Conservation (phyloP, 2,113 vertebrate genomes). For the Bathybates hornii region DNA sequence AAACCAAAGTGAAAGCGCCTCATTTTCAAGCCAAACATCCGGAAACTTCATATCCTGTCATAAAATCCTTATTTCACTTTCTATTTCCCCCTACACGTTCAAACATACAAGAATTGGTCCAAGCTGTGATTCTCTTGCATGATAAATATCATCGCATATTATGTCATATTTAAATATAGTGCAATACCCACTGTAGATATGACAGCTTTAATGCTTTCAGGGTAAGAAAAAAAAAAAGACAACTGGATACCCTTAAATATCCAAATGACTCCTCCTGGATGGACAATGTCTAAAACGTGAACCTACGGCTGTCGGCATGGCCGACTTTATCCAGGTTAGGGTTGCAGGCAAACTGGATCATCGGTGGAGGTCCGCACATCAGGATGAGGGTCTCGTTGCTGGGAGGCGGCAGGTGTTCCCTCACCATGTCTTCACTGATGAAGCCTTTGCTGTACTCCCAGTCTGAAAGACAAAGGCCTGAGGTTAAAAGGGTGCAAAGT, state of each 20-base stretch:
- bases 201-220: conserved; percentile 29
- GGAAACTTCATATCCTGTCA: background rate
- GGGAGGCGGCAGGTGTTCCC: conserved; percentile 79
- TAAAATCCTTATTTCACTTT: background rate
- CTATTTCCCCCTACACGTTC: background rate
- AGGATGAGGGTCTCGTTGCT: conserved; percentile 81
- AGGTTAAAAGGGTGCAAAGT: background rate
- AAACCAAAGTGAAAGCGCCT: background rate
- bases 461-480: conserved; percentile 50
- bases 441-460: conserved; percentile 95
- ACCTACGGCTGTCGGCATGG: conserved; percentile 75
- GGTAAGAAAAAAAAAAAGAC: background rate
- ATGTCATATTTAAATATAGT: conserved; percentile 13
- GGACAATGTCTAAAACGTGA: conserved; percentile 73
- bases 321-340: conserved; percentile 90
- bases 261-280: background rate
- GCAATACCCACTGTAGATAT: conserved; percentile 16
- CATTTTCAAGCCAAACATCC: background rate
- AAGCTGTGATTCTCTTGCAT: conserved; percentile 1
- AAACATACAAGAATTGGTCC: conserved; percentile 15
- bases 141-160: background rate
- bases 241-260: background rate
- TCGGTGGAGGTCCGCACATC: conserved; percentile 94
- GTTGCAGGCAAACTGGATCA: conserved; percentile 95
- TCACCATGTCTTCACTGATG: conserved; percentile 89